phyloP scores from a whole-genome alignment of 2,888 invertebrate species.

The Priocnemis perturbator region DNA sequence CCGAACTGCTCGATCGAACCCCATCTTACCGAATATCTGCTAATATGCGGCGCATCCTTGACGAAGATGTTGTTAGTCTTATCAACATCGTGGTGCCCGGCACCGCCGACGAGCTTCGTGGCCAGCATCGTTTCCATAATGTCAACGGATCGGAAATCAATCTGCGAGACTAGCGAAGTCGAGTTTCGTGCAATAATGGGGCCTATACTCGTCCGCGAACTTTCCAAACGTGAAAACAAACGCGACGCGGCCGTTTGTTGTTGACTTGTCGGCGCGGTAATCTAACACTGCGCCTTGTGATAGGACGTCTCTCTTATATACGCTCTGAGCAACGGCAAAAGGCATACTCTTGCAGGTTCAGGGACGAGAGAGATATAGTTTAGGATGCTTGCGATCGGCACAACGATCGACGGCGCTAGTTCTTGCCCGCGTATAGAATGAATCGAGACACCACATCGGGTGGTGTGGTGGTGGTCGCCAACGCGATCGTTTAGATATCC shows the following conservation, averaged over 20 bases:
- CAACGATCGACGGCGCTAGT: constrained; percentile 1
- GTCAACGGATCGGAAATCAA: constrained; percentile 1
- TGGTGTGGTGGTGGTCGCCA: too few relatives aligned
- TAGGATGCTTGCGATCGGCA: constrained; percentile 39
- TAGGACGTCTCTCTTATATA: constrained; percentile 68
- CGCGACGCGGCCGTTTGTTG: constrained; percentile 29
- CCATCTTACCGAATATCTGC: constrained; percentile 68
- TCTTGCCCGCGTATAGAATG: too few relatives aligned
- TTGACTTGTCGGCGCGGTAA: constrained; percentile 59
- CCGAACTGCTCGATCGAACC: too few relatives aligned
- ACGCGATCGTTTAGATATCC: too few relatives aligned
- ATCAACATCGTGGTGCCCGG: constrained; percentile 31
- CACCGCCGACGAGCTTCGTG: constrained; percentile 38
- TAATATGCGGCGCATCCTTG: constrained; percentile 61
- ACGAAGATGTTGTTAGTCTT: constrained; percentile 60
- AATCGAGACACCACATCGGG: too few relatives aligned
- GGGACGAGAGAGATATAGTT: constrained; percentile 53
- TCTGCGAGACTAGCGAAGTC: too few relatives aligned
- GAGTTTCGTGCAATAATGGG: too few relatives aligned
- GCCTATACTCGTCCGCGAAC: too few relatives aligned
- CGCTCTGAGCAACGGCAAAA: constrained; percentile 56
- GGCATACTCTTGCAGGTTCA: constrained; percentile 64
- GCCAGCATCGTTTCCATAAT: constrained; percentile 49
- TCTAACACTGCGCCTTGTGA: constrained; percentile 65
- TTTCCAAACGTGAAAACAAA: neutral